These are phyloP conservation scores for Gambusia yucatana DNA, from an alignment of 2,797 vertebrate species.

Conservation along the genomic window DNA sequence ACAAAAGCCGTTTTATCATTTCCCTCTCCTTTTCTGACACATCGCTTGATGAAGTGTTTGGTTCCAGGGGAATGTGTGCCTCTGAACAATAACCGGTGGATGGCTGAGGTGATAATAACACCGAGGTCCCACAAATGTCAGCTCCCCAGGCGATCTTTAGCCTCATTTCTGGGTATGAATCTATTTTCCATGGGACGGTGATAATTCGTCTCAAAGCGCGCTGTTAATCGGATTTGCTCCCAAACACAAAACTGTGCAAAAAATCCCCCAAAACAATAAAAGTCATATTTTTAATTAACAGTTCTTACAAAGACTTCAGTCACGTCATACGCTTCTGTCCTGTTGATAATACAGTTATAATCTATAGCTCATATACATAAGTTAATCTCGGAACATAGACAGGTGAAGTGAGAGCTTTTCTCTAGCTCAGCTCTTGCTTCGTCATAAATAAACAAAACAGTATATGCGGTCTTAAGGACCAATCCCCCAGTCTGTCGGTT, in stretches of 20 bases:
- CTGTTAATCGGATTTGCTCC: slow-evolving; percentile 2
- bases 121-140: slow-evolving; percentile 53
- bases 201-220: slow-evolving; percentile 11
- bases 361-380: not conserved
- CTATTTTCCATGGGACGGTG: slow-evolving; percentile 7
- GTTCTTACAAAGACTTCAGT: not conserved
- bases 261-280: not conserved
- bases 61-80: slow-evolving; percentile 34
- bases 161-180: slow-evolving; percentile 22
- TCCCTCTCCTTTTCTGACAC: slow-evolving; percentile 54
- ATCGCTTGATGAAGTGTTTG: slow-evolving; percentile 54
- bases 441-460: not conserved
- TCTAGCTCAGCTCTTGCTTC: not conserved
- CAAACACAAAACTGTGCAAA: not conserved
- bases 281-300: not conserved
- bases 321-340: not conserved
- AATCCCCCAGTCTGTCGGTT: not conserved
- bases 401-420: not conserved
- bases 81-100: slow-evolving; percentile 29
- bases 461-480: not conserved
- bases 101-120: slow-evolving; percentile 41
- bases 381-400: not conserved
- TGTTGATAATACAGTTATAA: not conserved
- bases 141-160: slow-evolving; percentile 33
- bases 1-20: slow-evolving; percentile 64